A percentile compares a stretch with the other conserved stretches of the same genome.
Evolutionary conservation across 2,888 invertebrate genomes (phyloP).

Genomic region (Leuctra nigra): DNA sequence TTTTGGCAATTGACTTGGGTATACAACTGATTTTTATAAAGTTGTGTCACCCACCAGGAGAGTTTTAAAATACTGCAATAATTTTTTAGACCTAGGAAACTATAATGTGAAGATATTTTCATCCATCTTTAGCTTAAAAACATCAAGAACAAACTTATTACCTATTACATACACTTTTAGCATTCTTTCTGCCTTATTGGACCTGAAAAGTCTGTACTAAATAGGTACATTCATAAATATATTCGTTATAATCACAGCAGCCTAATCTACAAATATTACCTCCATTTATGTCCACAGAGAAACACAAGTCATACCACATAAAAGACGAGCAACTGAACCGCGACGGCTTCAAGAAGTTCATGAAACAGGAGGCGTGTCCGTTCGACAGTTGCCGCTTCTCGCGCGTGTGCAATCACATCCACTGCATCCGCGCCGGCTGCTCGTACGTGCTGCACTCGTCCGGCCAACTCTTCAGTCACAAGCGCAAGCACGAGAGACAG

Average conservation of each 20-base stretch:
- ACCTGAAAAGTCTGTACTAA: too few relatives aligned
- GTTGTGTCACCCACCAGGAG: too few relatives aligned
- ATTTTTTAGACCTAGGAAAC: too few relatives aligned
- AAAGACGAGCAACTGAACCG: constrained; percentile 92
- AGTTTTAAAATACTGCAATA: too few relatives aligned
- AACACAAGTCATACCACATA: constrained; percentile 97
- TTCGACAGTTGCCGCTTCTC: constrained; percentile 91
- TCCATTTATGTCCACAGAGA: constrained; percentile 81
- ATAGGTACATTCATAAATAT: background rate
- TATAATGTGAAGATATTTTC: too few relatives aligned
- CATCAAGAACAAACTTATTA: too few relatives aligned
- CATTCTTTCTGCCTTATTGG: background rate
- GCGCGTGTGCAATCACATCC: constrained; percentile 94
- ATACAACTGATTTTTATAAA: too few relatives aligned
- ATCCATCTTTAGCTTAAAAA: too few relatives aligned
- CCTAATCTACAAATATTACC: constrained; percentile 26
- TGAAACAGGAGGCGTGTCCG: constrained; percentile 92
- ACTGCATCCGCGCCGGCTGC: constrained; percentile 93
- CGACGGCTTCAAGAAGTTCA: constrained; percentile 97
- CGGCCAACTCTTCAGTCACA: constrained; percentile 94
- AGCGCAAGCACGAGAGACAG: constrained; percentile 92
- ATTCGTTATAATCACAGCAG: background rate
- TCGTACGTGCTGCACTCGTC: constrained; percentile 95
- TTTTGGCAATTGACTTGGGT: too few relatives aligned
- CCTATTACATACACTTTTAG: too few relatives aligned